A percentile compares a stretch with the other conserved stretches of the same genome.
phyloP scores from a whole-genome alignment of 37 sponge, comb jelly and placozoan genomes.

The Chondrosia reniformis region DNA sequence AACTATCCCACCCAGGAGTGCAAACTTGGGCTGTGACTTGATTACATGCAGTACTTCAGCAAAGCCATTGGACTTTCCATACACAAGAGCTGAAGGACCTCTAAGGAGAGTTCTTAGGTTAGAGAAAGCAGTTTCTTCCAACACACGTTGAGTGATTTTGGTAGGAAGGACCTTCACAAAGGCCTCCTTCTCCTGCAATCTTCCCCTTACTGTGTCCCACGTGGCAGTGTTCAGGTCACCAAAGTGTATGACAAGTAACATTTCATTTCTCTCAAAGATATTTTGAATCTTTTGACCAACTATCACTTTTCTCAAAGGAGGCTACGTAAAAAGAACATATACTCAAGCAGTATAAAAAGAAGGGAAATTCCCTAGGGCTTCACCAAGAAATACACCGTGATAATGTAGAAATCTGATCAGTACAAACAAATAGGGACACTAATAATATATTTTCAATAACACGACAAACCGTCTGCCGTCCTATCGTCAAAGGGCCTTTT shows the following conservation, averaged over 20 bases:
- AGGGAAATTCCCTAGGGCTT: too few relatives aligned
- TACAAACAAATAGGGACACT: too few relatives aligned
- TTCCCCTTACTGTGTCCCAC: slow-evolving; percentile 40
- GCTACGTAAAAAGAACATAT: not conserved
- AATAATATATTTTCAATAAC: too few relatives aligned
- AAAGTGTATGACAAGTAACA: slow-evolving; percentile 48
- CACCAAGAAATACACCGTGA: too few relatives aligned
- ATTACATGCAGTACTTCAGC: slow-evolving; percentile 4
- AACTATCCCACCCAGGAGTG: slow-evolving; percentile 48
- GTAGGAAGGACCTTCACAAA: slow-evolving; percentile 40
- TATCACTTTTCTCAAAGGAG: slow-evolving; percentile 18
- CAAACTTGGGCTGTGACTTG: slow-evolving; percentile 33
- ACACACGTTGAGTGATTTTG: slow-evolving; percentile 27
- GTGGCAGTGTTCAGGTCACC: slow-evolving; percentile 40
- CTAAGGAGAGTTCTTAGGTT: slow-evolving; percentile 34
- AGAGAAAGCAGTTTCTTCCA: slow-evolving; percentile 21
- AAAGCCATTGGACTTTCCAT: not conserved
- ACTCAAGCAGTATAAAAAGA: not conserved
- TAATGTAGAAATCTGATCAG: too few relatives aligned
- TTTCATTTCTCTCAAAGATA: slow-evolving; percentile 11
- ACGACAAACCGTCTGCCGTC: too few relatives aligned
- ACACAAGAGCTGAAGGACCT: slow-evolving; percentile 47
- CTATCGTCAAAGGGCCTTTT: too few relatives aligned
- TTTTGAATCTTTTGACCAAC: slow-evolving; percentile 19
- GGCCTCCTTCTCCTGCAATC: slow-evolving; percentile 22